phyloP scores from a whole-genome alignment of 37 sponge, comb jelly and placozoan genomes.

The Chondrilla cf. caribensis region DNA sequence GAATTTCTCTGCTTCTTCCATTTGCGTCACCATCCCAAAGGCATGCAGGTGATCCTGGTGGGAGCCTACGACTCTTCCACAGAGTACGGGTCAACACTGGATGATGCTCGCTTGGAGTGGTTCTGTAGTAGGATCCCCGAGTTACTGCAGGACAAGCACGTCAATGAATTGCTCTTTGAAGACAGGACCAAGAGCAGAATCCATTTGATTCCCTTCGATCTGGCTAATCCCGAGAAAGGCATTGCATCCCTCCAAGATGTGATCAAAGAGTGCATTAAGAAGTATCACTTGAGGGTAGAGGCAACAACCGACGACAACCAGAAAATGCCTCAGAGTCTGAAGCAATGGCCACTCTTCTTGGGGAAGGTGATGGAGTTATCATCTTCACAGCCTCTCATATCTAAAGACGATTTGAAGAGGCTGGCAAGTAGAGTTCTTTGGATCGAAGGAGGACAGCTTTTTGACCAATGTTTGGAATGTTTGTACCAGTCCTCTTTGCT shows the following conservation, averaged over 20 bases:
- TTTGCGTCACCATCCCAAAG: not conserved
- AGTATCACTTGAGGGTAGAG: not conserved
- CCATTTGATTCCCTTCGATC: not conserved
- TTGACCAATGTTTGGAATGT: not conserved
- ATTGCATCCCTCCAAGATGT: not conserved
- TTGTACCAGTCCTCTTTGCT: not conserved
- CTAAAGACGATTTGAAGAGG: not conserved
- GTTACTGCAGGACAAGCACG: not conserved
- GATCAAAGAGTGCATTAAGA: not conserved
- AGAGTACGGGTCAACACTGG: not conserved
- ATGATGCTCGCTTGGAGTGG: not conserved
- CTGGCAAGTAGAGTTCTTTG: conserved; percentile 4
- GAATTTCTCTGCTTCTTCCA: conserved; percentile 12
- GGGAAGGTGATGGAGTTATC: conserved; percentile 15
- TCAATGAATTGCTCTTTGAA: conserved; percentile 16
- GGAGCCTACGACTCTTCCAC: conserved; percentile 5
- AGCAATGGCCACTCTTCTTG: conserved; percentile 8
- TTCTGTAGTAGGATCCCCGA: not conserved
- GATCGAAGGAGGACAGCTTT: conserved; percentile 16
- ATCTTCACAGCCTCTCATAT: not conserved
- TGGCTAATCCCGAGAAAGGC: not conserved
- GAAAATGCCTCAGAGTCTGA: not conserved
- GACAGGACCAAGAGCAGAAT: not conserved
- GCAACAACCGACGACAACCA: not conserved
- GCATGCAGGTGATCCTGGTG: conserved; percentile 22